Evolutionary conservation across 2,797 vertebrate species (phyloP), one percentile per base, ranked within the genome.

Genomic region (Smutsia gigantea): DNA sequence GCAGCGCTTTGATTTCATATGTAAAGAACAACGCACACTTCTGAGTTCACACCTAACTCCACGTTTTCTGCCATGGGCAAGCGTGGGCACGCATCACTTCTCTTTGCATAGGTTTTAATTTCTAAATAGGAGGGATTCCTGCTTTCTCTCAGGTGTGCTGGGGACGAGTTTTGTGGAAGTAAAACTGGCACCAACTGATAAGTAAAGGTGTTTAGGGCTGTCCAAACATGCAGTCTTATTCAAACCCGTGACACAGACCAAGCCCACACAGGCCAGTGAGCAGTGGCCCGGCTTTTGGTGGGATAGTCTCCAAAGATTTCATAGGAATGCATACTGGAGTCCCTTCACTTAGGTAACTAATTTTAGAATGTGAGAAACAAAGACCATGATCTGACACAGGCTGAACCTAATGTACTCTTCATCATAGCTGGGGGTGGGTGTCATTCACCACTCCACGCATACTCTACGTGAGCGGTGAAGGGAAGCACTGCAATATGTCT

Each of bases 331-430:
- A 71, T 18, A 21, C 3, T 29, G 29, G n/a, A 5, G 39, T 51
- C 55, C 19, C 64, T 90, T 87, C 83, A 78, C 37, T 87, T 27
- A 51, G 9, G 34, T 57, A 66, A 68, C 34, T 55, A 39, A 87
- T 90, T 49, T 90, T 55, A 71, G 91, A 59, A 55, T 82, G 59
- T 84, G 90, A 88, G 57, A 89, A 91, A 91, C 66, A 37, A 68
- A 93, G 92, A 61, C 31, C 37, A 5, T 69, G 85, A 72, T 71
- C 61, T 79, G 90, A 90, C 39, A 46, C 4, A 23, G 63, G 27
- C 59, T 81, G 42, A 25, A n/a, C 53, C 34, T 90, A 27, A 71
- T 31, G 31, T 29, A 18, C 37, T 96, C 83, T 31, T 71, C 39
- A 17, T 75, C 21, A 21, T 15, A 29, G 14, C 8, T 79, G 92